Evolutionary conservation across 2,888 invertebrate species (phyloP), one percentile per base, ranked within the genome.

Genomic region (Heteropelma amictum): DNA sequence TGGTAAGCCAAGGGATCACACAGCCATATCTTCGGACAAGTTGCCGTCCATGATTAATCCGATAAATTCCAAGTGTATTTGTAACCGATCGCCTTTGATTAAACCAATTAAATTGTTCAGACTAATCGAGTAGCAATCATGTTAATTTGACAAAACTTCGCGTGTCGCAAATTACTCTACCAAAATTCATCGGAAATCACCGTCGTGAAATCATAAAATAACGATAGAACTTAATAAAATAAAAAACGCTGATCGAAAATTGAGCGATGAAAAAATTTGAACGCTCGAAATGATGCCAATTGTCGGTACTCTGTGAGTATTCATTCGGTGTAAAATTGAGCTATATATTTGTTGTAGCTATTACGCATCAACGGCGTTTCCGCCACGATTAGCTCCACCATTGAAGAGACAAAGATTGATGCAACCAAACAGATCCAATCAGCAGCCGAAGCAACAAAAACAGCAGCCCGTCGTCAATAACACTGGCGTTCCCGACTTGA

Each of bases 371-470:
- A 91, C 92, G 77, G 91, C 92, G 40, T 90, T 90, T 89, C 91
- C 92, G 49, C 91, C 92, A 17, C 89, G 92, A 84, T 89, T 92
- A 80, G 92, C 92, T 69, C 93, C 93, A 8, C 92, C 93, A 14
- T 87, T 92, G 82, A 93, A 93, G 86, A 88, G 92, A 83, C 92
- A 92, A 60, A 90, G 93, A 81, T 89, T 93, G 82, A 92, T 92
- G 91, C 90, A 91, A 67, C 89, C 90, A 45, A 87, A 87, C 67
- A 88, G 90, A 80, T 85, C 84, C 72, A n/a, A n/a, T n/a, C 88
- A 83, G 71, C 88, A 84, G 78, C 86, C 84, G 38, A 88, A 85
- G 78, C 85, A 83, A 76, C 86, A 82, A 79, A 85, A 83, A 72
- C 83, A 83, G 65, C 83, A 84, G 60, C 82, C 64, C 7, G 54